Percentiles rank a stretch among this genome's conserved stretches.
phyloP scores from a whole-genome alignment of 2,888 invertebrate species.

The Eristalis intricaria region DNA sequence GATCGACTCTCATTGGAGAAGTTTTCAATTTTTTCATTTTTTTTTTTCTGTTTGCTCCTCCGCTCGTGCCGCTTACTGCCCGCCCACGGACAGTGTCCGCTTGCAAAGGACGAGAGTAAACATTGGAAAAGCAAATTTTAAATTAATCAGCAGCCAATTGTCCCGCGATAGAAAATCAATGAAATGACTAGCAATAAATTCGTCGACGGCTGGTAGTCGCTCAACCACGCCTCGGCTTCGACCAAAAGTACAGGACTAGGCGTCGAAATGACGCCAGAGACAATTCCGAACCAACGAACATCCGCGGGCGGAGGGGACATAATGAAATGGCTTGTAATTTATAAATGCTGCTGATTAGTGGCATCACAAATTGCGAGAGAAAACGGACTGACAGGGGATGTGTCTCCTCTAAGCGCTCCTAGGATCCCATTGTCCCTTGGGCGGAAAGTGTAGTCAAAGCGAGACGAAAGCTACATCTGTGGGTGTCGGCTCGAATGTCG shows the following conservation, averaged over 20 bases:
- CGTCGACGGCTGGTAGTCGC: background rate
- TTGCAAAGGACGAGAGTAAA: background rate
- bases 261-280: background rate
- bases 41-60: background rate
- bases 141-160: conserved; percentile 56
- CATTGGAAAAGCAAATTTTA: conserved; percentile 32
- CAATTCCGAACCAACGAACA: background rate
- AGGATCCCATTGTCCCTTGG: background rate
- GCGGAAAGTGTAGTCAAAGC: conserved; percentile 2
- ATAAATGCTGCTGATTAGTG: conserved; percentile 55
- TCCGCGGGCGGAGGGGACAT: conserved; percentile 4
- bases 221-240: background rate
- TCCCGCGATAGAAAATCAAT: conserved; percentile 56
- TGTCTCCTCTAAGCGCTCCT: background rate
- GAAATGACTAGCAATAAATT: conserved; percentile 43
- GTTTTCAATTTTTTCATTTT: conserved; percentile 34
- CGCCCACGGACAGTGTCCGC: background rate
- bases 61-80: background rate
- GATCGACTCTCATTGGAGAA: conserved; percentile 51
- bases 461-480: background rate
- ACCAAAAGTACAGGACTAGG: background rate
- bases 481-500: conserved; percentile 48
- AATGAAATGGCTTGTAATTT: conserved; percentile 43
- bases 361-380: conserved; percentile 43
- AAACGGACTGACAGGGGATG: conserved; percentile 2